Conservation (phyloP, 1,140 invertebrate species). For the Rhyzopertha dominica region DNA sequence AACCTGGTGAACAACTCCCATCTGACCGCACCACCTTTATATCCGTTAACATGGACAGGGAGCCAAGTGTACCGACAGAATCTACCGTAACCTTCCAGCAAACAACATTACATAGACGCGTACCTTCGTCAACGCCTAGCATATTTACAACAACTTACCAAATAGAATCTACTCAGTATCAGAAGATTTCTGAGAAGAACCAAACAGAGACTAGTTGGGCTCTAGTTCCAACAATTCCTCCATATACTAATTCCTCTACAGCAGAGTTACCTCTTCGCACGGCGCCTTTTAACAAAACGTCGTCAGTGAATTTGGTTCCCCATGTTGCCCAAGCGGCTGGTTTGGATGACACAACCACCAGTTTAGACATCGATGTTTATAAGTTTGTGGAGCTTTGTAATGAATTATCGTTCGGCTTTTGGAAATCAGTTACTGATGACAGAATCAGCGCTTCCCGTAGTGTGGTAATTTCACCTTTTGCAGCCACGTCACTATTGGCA, state of each 20-base stretch:
- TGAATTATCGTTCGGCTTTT: slow-evolving; percentile 75
- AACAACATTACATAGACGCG: neutral
- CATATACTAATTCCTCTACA: too few species aligned
- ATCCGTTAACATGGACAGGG: too few species aligned
- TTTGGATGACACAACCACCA: slow-evolving; percentile 65
- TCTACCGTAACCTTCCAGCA: neutral
- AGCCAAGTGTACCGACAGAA: too few species aligned
- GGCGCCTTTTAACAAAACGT: too few species aligned
- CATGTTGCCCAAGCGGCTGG: slow-evolving; percentile 62
- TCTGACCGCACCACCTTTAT: too few species aligned
- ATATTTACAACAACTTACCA: neutral
- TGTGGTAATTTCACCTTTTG: slow-evolving; percentile 79
- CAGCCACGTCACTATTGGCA: slow-evolving; percentile 73
- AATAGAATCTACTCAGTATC: too few species aligned
- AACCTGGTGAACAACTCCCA: too few species aligned
- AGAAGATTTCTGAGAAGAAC: too few species aligned
- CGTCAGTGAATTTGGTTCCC: slow-evolving; percentile 50
- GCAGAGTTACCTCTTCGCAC: too few species aligned
- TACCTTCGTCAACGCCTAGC: neutral
- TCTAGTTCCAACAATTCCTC: slow-evolving; percentile 37
- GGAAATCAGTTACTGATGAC: slow-evolving; percentile 63
- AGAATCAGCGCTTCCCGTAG: slow-evolving; percentile 70
- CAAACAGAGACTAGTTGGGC: slow-evolving; percentile 31
- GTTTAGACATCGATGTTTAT: slow-evolving; percentile 50
- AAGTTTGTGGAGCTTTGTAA: slow-evolving; percentile 64